phyloP scores from a whole-genome alignment of 2,888 invertebrate genomes.

The Notodonta dromedarius region DNA sequence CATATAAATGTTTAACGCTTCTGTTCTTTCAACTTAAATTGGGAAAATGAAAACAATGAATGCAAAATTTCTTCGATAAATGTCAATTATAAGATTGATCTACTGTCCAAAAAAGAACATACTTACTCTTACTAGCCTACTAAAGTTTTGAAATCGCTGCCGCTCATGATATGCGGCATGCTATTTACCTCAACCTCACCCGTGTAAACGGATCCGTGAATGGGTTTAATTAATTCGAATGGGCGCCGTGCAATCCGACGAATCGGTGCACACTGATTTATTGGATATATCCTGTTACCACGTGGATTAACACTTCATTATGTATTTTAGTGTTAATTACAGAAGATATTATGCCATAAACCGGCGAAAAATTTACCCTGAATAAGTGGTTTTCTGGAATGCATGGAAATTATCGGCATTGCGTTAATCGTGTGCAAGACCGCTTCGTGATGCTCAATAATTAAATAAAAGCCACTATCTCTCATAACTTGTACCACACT shows the following conservation, averaged over 20 bases:
- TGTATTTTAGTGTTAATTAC: not conserved
- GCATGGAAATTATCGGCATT: no score
- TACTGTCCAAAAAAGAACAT: no score
- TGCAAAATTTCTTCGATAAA: no score
- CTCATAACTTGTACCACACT: not conserved
- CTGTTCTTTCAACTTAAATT: no score
- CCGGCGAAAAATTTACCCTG: no score
- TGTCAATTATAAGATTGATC: no score
- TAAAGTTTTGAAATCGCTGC: not conserved
- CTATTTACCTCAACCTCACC: conserved; percentile 3
- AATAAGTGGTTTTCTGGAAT: no score
- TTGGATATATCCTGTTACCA: not conserved
- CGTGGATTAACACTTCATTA: not conserved
- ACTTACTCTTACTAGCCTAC: no score
- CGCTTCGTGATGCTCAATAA: no score
- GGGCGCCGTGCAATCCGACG: conserved; percentile 7
- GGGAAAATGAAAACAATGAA: no score
- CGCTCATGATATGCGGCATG: not conserved
- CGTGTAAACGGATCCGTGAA: conserved; percentile 8
- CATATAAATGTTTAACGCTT: no score
- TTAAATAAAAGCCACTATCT: not conserved
- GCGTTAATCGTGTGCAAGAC: no score
- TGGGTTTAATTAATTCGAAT: conserved; percentile 10
- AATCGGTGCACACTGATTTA: conserved; percentile 7
- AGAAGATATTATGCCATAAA: not conserved